Conservation (phyloP, 2,113 vertebrate species). For the Oenanthe melanoleuca region DNA sequence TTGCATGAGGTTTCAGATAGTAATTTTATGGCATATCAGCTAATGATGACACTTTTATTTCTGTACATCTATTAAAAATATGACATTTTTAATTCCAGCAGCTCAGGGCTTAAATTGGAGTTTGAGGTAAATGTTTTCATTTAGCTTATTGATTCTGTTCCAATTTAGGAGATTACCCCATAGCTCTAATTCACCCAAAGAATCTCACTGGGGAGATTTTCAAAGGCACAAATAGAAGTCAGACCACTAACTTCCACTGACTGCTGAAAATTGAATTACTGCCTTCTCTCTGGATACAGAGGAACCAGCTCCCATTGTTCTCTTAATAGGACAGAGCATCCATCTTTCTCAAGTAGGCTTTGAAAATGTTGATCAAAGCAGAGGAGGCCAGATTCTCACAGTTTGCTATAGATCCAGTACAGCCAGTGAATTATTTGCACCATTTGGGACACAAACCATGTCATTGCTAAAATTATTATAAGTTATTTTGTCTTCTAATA, state of each 20-base stretch:
- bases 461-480: slow-evolving; percentile 16
- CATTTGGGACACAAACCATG: neutral
- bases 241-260: slow-evolving; percentile 1
- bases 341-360: slow-evolving; percentile 25
- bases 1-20: neutral
- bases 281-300: neutral
- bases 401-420: neutral
- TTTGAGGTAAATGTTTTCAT: slow-evolving; percentile 42
- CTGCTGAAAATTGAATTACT: slow-evolving; percentile 18
- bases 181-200: slow-evolving; percentile 25
- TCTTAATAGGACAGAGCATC: slow-evolving; percentile 29
- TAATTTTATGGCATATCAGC: neutral
- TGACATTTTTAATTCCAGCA: neutral
- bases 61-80: neutral
- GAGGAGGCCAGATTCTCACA: neutral
- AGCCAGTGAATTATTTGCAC: neutral
- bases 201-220: slow-evolving; percentile 35
- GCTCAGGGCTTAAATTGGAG: neutral
- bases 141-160: slow-evolving; percentile 39
- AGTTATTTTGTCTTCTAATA: neutral
- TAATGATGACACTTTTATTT: neutral
- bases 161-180: slow-evolving; percentile 42
- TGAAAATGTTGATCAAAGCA: slow-evolving; percentile 57
- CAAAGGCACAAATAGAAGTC: slow-evolving; percentile 26
- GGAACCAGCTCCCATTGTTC: slow-evolving; percentile 12